A percentile compares a stretch with the other conserved stretches of the same genome.
These are phyloP conservation scores for Pipra filicauda DNA, from an alignment of 2,113 vertebrate species.

Conservation along the genomic window DNA sequence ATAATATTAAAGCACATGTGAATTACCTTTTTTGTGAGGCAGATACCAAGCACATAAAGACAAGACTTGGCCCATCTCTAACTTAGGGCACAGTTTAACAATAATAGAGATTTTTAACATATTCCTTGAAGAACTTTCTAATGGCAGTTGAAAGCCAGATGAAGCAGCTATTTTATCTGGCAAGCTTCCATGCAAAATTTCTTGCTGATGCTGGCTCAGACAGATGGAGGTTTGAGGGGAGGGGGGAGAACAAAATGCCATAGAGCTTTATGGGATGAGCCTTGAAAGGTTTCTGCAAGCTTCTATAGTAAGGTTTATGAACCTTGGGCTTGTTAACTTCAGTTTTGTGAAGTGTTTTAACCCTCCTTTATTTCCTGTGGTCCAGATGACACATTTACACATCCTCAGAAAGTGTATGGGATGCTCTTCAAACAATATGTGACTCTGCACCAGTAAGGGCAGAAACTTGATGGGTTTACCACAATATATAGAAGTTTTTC, in stretches of 20 bases:
- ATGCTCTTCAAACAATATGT: background rate
- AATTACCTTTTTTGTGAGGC: background rate
- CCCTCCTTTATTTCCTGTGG: background rate
- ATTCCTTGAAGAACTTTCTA: background rate
- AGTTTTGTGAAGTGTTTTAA: slow-evolving; percentile 11
- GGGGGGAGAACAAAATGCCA: background rate
- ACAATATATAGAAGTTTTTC: background rate
- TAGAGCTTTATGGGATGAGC: background rate
- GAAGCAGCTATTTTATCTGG: slow-evolving; percentile 47
- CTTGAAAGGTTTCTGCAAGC: slow-evolving; percentile 24
- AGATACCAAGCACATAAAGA: background rate
- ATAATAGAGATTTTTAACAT: background rate
- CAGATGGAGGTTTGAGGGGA: slow-evolving; percentile 24
- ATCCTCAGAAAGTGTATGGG: background rate
- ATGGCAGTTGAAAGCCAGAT: slow-evolving; percentile 37
- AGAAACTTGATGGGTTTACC: background rate
- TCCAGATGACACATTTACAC: slow-evolving; percentile 2
- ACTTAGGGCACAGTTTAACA: background rate
- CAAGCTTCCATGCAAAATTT: slow-evolving; percentile 50
- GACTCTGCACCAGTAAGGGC: background rate
- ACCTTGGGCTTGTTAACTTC: slow-evolving; percentile 28
- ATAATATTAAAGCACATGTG: background rate
- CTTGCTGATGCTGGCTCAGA: slow-evolving; percentile 29
- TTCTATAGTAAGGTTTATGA: background rate
- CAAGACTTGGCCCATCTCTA: background rate